These are phyloP conservation scores for Agrochola lota DNA, from an alignment of 2,888 invertebrate species.

Conservation along the genomic window DNA sequence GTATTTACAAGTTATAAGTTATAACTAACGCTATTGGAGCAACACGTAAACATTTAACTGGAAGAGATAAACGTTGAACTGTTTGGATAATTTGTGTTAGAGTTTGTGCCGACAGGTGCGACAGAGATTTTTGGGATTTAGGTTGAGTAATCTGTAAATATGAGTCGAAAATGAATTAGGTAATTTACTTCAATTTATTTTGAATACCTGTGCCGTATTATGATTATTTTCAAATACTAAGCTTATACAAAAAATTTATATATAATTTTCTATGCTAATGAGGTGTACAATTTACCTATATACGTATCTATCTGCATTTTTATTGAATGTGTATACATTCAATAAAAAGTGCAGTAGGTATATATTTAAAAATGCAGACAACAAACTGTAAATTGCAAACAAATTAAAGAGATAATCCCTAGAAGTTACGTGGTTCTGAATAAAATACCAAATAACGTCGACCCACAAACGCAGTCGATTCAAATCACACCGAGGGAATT, in stretches of 20 bases:
- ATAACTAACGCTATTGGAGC: constrained; percentile 65
- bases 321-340: too few relatives aligned
- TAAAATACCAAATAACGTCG: constrained; percentile 68
- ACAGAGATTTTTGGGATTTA: constrained; percentile 26
- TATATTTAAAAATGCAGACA: not conserved
- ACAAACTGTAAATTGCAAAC: constrained; percentile 25
- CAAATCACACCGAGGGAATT: constrained; percentile 80
- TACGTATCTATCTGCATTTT: too few relatives aligned
- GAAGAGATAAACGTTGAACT: constrained; percentile 39
- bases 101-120: constrained; percentile 40
- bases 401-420: constrained; percentile 47
- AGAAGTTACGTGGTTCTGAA: constrained; percentile 48
- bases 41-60: constrained; percentile 59
- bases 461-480: constrained; percentile 79
- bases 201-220: not conserved
- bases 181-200: not conserved
- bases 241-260: too few relatives aligned
- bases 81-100: constrained; percentile 34
- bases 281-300: too few relatives aligned
- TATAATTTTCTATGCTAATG: too few relatives aligned
- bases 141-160: constrained; percentile 13
- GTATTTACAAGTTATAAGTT: constrained; percentile 76
- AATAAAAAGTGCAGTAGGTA: not conserved
- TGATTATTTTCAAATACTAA: not conserved
- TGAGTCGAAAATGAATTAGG: not conserved